phyloP scores from a whole-genome alignment of 2,113 vertebrate genomes.

The Uropsilus gracilis region DNA sequence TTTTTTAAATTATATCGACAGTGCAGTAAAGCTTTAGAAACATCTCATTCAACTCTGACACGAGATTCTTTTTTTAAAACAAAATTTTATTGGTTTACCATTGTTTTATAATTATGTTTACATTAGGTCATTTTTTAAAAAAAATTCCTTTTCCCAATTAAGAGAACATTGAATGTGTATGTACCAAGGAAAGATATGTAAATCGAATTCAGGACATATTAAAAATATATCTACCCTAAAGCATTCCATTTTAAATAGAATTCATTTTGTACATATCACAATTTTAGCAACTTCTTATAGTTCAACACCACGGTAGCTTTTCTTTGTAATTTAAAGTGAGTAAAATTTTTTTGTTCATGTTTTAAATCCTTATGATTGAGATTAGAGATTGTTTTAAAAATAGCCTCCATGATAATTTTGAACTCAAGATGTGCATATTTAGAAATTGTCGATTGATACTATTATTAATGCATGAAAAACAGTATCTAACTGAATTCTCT shows the following conservation, averaged over 20 bases:
- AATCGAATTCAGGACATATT: conserved; percentile 38
- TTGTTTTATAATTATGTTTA: background rate
- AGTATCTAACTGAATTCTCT: too few relatives aligned
- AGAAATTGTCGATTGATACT: background rate
- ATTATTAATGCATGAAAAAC: background rate
- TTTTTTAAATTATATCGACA: too few relatives aligned
- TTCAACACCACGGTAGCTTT: background rate
- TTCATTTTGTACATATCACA: conserved; percentile 18
- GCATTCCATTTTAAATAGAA: conserved; percentile 17
- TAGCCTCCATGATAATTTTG: conserved; percentile 19
- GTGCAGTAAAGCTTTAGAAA: too few relatives aligned
- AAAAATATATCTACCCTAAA: conserved; percentile 13
- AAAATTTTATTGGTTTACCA: too few relatives aligned
- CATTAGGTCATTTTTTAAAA: background rate
- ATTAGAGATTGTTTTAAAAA: conserved; percentile 4
- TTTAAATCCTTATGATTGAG: conserved; percentile 18
- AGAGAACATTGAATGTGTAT: background rate
- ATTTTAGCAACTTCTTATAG: conserved; percentile 17
- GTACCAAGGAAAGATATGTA: background rate
- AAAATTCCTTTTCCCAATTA: conserved; percentile 20
- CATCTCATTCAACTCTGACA: too few relatives aligned
- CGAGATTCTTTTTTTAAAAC: too few relatives aligned
- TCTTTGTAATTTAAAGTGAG: conserved; percentile 22
- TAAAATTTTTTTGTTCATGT: conserved; percentile 10
- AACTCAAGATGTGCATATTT: background rate